These are phyloP conservation scores for Urocolius indicus DNA, from an alignment of 2,113 vertebrate genomes.

Conservation along the genomic window DNA sequence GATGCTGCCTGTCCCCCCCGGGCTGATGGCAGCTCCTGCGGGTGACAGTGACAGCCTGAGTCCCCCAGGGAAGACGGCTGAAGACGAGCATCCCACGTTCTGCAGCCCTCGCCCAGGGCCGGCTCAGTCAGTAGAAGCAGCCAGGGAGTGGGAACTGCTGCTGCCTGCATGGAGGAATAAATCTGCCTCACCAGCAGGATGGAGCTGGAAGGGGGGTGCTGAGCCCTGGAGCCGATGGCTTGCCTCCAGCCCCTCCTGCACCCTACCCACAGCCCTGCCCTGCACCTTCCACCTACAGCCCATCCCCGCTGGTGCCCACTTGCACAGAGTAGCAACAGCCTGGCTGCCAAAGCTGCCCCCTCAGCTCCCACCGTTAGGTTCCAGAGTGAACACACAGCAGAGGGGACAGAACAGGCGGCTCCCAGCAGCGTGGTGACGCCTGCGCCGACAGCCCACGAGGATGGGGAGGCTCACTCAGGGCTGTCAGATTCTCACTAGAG, in stretches of 20 bases:
- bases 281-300: neutral
- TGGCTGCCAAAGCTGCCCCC: neutral
- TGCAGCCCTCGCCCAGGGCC: neutral
- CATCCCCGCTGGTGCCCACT: neutral
- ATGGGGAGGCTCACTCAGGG: neutral
- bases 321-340: rapidly evolving
- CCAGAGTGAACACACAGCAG: neutral
- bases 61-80: neutral
- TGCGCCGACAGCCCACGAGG: slow-evolving; percentile 25
- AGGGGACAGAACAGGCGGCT: slow-evolving; percentile 25
- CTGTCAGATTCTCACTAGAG: neutral
- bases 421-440: neutral
- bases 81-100: neutral
- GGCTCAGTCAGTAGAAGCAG: neutral
- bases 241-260: neutral
- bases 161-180: neutral
- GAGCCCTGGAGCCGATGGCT: neutral
- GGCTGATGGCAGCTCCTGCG: slow-evolving; percentile 26
- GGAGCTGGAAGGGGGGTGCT: neutral
- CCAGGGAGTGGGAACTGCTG: neutral
- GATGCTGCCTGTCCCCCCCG: slow-evolving; percentile 4
- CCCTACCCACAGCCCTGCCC: neutral
- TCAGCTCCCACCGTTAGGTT: slow-evolving; percentile 36
- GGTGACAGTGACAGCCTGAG: slow-evolving; percentile 26
- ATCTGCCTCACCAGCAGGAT: neutral